Base-by-base conservation (phyloP, 2,888 invertebrate genomes). In the Neria commutata region DNA sequence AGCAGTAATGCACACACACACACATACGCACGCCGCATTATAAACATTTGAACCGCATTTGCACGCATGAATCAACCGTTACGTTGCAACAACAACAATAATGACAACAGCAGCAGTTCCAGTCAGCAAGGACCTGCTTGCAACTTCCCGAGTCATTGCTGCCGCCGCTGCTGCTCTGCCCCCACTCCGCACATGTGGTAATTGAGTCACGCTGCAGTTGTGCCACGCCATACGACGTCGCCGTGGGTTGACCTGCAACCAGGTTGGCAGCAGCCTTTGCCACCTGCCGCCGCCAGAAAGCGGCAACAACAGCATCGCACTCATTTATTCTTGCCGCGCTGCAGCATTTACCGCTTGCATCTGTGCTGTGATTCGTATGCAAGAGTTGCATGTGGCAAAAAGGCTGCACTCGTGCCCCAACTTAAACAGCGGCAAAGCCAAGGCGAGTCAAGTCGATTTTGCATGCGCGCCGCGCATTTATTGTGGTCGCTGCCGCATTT, bases 61-160 rank as follows among this genome's bases (percentile, higher is more conserved):
- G 68, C 71, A 72, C 71, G 68, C 66, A 66, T 66, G 72, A 72
- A 72, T 72, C 70, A 73, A 71, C 71, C 70, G 72, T 69, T 72
- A 70, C 70, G 53, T 66, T 64, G 33, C 17, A 17, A 40, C 8
- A 37, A n/a, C n/a, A n/a, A n/a, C n/a, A n/a, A n/a, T n/a, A n/a
- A n/a, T 10, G 37, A 5, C 16, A n/a, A 71, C 70, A 68, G 70
- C 69, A 72, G 72, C 70, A 61, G 66, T 58, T 59, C 52, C 59
- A 62, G 21, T 2, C 16, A 19, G 42, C 42, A 42, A 42, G 42
- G 42, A 42, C 42, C 21, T 42, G 3, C 21, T 19, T 42, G 42
- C 17, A 42, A 4, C n/a, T n/a, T 3, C 50, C 6, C 21, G 5
- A 8, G 19, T 40, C 5, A 4, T 4, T 40, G 40, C 40, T 17